phyloP scores from a whole-genome alignment of 2,797 vertebrate genomes.

The Arctocebus calabarensis region DNA sequence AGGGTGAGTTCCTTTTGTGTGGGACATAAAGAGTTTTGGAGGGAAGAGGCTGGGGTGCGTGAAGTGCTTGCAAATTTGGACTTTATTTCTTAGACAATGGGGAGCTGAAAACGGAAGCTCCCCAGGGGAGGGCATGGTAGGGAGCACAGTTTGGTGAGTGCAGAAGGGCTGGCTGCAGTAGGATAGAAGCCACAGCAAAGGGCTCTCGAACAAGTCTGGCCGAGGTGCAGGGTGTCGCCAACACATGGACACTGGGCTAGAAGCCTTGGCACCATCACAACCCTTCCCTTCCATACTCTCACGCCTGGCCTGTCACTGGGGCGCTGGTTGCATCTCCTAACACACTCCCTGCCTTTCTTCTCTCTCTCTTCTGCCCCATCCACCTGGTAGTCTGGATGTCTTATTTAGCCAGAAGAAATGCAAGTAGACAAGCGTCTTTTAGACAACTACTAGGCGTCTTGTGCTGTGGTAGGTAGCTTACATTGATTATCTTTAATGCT shows the following conservation, averaged over 20 bases:
- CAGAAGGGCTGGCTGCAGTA: neutral
- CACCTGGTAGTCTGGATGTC: neutral
- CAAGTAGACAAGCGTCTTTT: neutral
- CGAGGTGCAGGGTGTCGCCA: fast-evolving
- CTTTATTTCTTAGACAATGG: neutral
- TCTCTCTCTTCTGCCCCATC: neutral
- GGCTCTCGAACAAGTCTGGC: neutral
- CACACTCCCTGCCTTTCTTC: fast-evolving
- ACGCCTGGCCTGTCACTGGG: neutral
- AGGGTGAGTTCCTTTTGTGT: neutral
- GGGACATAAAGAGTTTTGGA: neutral
- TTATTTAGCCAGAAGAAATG: neutral
- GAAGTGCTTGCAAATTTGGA: neutral
- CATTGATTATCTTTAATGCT: neutral
- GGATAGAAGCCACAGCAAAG: neutral
- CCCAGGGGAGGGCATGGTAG: neutral
- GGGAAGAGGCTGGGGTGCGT: neutral
- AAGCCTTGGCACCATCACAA: neutral
- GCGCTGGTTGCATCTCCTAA: neutral
- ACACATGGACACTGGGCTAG: fast-evolving
- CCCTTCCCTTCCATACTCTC: neutral
- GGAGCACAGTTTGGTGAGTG: neutral
- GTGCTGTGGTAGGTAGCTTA: neutral
- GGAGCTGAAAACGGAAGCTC: neutral
- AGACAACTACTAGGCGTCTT: neutral